Conservation (phyloP, 2,797 vertebrate genomes). For the Molossus molossus region DNA sequence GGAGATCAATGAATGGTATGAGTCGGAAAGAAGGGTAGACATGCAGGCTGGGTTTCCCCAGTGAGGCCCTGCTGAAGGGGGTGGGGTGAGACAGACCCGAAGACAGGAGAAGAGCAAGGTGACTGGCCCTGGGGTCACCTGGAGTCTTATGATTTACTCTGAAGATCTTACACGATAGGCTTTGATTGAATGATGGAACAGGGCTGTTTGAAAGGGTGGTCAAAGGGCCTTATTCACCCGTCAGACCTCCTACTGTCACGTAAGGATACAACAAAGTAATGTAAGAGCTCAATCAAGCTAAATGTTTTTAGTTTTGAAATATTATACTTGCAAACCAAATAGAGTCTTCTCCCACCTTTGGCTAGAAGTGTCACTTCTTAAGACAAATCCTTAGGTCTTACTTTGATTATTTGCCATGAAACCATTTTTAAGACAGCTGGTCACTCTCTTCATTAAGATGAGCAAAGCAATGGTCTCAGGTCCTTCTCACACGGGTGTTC, state of each 20-base stretch:
- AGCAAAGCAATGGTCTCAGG: fast-evolving
- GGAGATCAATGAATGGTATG: not conserved
- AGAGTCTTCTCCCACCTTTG: no score
- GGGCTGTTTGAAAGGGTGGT: not conserved
- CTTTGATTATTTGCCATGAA: not conserved
- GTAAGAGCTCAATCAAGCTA: not conserved
- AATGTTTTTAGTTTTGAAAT: not conserved
- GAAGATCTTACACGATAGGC: not conserved
- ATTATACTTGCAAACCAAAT: not conserved
- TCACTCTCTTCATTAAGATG: not conserved
- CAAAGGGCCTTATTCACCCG: not conserved
- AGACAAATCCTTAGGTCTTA: not conserved
- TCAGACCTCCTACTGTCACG: not conserved
- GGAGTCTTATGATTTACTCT: not conserved
- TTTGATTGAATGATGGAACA: not conserved
- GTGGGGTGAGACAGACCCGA: not conserved
- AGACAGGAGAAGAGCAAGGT: not conserved
- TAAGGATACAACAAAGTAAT: not conserved
- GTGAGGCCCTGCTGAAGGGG: not conserved
- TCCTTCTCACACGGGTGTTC: fast-evolving
- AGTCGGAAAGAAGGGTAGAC: not conserved
- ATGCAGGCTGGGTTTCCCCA: not conserved
- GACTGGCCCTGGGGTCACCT: not conserved
- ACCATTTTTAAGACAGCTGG: not conserved
- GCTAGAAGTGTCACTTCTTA: not conserved